A percentile compares a stretch with the other conserved stretches of the same genome.
Conservation (phyloP, 2,888 invertebrate species). For the Julus scandinavius region DNA sequence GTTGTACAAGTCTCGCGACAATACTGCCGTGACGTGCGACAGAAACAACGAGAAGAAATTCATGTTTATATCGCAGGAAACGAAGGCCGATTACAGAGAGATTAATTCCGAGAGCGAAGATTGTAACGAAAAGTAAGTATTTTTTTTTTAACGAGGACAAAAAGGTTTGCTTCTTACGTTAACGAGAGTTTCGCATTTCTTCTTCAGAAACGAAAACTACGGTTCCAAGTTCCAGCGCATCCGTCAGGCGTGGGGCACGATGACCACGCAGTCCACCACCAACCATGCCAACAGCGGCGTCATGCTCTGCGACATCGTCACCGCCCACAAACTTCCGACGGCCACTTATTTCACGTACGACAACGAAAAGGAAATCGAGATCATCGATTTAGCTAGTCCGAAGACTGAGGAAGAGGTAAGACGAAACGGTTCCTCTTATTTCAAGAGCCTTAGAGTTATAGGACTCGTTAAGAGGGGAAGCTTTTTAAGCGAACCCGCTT, state of each 20-base stretch:
- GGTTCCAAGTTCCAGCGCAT: constrained; percentile 83
- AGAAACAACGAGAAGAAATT: constrained; percentile 87
- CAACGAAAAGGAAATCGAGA: constrained; percentile 59
- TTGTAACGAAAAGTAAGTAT: constrained; percentile 55
- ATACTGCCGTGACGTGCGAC: constrained; percentile 71
- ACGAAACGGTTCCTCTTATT: background rate
- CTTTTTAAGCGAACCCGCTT: background rate
- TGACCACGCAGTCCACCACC: constrained; percentile 58
- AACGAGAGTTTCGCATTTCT: background rate
- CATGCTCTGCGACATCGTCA: constrained; percentile 60
- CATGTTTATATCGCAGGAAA: constrained; percentile 86
- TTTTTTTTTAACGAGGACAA: constrained; percentile 53
- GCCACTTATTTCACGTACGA: constrained; percentile 61
- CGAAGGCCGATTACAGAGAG: constrained; percentile 85
- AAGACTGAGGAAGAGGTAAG: constrained; percentile 59
- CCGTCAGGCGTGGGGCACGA: constrained; percentile 79
- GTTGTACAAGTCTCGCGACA: constrained; percentile 70
- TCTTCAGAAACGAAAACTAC: constrained; percentile 52
- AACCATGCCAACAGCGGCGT: constrained; percentile 57
- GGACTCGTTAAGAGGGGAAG: too few relatives aligned
- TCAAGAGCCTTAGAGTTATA: too few relatives aligned
- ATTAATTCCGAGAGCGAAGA: constrained; percentile 63
- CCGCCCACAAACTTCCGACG: constrained; percentile 60
- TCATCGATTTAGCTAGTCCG: constrained; percentile 59
- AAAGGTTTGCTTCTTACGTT: background rate